A percentile compares a stretch with the other conserved stretches of the same genome.
These are phyloP conservation scores for Pseudolaguvia tuberculata DNA, from an alignment of 2,113 vertebrate genomes.

Conservation along the genomic window DNA sequence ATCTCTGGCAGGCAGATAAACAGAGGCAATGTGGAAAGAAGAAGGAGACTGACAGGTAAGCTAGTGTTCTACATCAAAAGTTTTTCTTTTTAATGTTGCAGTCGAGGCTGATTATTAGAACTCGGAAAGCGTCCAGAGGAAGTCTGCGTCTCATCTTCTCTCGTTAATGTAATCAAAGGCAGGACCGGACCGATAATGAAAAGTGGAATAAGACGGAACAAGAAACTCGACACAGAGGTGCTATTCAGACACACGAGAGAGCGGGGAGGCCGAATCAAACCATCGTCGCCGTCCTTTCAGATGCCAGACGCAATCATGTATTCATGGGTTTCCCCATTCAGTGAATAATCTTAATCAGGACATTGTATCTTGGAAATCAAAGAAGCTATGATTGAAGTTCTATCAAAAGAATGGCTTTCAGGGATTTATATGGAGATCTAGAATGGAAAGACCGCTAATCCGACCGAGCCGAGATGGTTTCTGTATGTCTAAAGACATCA, in stretches of 20 bases:
- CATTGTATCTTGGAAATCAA: conserved; percentile 47
- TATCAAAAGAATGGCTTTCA: conserved; percentile 43
- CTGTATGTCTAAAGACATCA: conserved; percentile 33
- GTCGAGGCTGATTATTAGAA: conserved; percentile 27
- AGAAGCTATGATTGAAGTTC: conserved; percentile 49
- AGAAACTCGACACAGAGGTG: conserved; percentile 34
- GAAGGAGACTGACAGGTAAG: neutral
- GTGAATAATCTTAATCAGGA: conserved; percentile 53
- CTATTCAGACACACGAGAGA: conserved; percentile 24
- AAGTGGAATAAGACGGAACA: conserved; percentile 46
- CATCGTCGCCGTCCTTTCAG: conserved; percentile 21
- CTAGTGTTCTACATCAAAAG: neutral
- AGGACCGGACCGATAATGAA: conserved; percentile 26
- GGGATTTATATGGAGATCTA: conserved; percentile 49
- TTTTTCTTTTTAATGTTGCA: neutral
- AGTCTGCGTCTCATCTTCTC: conserved; percentile 21
- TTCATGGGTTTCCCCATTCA: conserved; percentile 44
- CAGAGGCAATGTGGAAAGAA: neutral
- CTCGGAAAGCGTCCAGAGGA: conserved; percentile 27
- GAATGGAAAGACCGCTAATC: conserved; percentile 33
- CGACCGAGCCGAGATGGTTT: conserved; percentile 15
- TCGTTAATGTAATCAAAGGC: conserved; percentile 48
- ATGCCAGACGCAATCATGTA: conserved; percentile 44
- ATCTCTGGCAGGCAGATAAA: neutral
- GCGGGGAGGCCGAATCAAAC: conserved; percentile 29